Base-by-base conservation (phyloP, 2,888 invertebrate species). In the Heteromurus nitidus region DNA sequence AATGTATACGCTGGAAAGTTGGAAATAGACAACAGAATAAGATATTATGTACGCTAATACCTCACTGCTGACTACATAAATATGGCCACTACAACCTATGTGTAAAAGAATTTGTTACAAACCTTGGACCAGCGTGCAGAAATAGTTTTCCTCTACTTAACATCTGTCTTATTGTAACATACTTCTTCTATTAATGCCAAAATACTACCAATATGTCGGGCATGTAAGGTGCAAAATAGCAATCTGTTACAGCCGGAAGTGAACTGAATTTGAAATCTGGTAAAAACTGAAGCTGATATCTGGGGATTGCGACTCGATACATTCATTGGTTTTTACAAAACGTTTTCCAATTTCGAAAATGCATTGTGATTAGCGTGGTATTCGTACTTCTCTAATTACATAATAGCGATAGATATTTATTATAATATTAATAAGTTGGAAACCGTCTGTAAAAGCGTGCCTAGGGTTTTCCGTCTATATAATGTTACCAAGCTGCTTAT, bases 101-200 rank as follows among this genome's bases (percentile, higher is more conserved):
- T 50, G 70, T 64, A 70, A 79, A 69, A 24, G 77, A 62, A 79
- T 62, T 76, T 65, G 79, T 79, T 79, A 70, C 65, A 65, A 79
- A 79, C 79, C 79, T 79, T 79, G 79, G 79, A 79, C 79, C 79
- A 65, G 79, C 70, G 79, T 70, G 79, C 79, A 69, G 64, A 70
- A 70, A 79, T 77, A 64, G 64, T 65, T 42, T 18, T 60, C 24
- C n/a, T 60, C 60, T 47, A 47, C 47, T 30, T 60, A 26, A 24
- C 24, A 55, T 55, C 22, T 1, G 2, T 26, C 2, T 5, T 60
- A 2, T 30, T 60, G 30, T 30, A 18, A 30, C 18, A 47, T 36
- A 47, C 16, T 16, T 47, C 16, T 36, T 26, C 42, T 24, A 36
- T 65, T 65, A 18, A 74, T 55, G 55, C 74, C 55, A 74, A 73